Conservation (phyloP, 2,113 vertebrate species). For the Callopanchax toddi region DNA sequence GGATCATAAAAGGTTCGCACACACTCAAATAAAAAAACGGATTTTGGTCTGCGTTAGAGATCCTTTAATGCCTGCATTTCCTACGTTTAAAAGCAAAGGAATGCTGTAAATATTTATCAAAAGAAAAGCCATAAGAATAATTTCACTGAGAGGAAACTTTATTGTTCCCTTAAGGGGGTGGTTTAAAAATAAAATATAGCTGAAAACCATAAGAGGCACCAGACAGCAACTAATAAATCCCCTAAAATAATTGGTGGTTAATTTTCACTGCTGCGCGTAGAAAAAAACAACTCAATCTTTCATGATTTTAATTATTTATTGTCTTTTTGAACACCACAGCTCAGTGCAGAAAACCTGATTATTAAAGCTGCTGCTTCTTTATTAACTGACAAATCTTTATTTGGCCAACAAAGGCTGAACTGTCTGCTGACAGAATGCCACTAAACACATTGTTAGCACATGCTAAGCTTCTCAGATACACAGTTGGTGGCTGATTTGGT, state of each 20-base stretch:
- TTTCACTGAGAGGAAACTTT: neutral
- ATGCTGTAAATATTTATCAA: neutral
- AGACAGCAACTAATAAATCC: neutral
- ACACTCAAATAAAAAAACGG: slow-evolving; percentile 1
- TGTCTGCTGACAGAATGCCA: slow-evolving; percentile 44
- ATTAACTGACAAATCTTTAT: slow-evolving; percentile 23
- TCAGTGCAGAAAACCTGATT: neutral
- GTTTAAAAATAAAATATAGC: neutral
- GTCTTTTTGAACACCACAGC: neutral
- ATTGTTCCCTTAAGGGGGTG: slow-evolving; percentile 9
- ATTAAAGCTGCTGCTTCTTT: slow-evolving; percentile 30
- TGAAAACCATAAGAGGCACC: neutral
- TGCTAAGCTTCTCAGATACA: slow-evolving; percentile 18
- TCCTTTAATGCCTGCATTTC: slow-evolving; percentile 31
- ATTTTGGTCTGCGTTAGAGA: slow-evolving; percentile 30
- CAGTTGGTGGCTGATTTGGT: slow-evolving; percentile 20
- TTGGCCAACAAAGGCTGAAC: slow-evolving; percentile 1
- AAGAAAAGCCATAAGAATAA: neutral
- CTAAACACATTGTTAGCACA: slow-evolving; percentile 52
- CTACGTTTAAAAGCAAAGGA: slow-evolving; percentile 10
- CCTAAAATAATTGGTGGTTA: neutral
- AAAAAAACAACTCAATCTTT: neutral
- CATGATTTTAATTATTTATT: neutral
- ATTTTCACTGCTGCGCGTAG: neutral
- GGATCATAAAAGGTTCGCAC: slow-evolving; percentile 30